Conservation (phyloP, 1,140 invertebrate species). For the Branchinecta lynchi region DNA sequence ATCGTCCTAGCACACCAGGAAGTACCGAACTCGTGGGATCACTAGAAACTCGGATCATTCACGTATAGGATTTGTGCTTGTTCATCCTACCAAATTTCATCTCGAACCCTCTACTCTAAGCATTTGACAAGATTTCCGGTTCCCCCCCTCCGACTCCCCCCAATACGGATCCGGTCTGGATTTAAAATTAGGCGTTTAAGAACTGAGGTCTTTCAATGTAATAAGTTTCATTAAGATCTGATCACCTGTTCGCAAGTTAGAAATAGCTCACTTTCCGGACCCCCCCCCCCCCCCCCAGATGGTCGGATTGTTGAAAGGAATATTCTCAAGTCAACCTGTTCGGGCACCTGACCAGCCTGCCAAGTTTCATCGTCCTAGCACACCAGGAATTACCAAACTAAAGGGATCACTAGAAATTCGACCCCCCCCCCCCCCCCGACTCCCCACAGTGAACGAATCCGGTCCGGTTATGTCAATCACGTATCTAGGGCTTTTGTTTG, state of each 20-base stretch:
- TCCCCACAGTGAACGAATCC: too few relatives aligned
- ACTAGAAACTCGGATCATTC: too few relatives aligned
- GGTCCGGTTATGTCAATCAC: too few relatives aligned
- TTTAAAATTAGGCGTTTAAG: not conserved
- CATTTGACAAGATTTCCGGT: constrained; percentile 1
- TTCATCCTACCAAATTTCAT: constrained; percentile 1
- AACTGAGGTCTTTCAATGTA: too few relatives aligned
- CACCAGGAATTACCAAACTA: too few relatives aligned
- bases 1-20: constrained; percentile 4
- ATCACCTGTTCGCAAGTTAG: constrained; percentile 5
- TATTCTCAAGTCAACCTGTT: too few relatives aligned
- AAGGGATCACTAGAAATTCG: too few relatives aligned
- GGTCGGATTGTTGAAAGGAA: too few relatives aligned
- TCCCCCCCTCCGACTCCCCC: not conserved
- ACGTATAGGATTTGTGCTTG: constrained; percentile 9
- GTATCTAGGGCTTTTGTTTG: too few relatives aligned
- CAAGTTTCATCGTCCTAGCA: too few relatives aligned
- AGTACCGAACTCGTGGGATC: not conserved
- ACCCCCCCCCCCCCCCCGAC: too few relatives aligned
- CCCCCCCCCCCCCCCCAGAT: not conserved
- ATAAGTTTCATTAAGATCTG: constrained; percentile 9
- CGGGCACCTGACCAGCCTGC: too few relatives aligned
- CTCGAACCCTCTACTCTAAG: constrained; percentile 3
- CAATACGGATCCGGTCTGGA: constrained; percentile 2
- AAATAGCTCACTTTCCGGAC: not conserved